phyloP scores from a whole-genome alignment of 2,888 invertebrate genomes.

The Nymphalis urticae region DNA sequence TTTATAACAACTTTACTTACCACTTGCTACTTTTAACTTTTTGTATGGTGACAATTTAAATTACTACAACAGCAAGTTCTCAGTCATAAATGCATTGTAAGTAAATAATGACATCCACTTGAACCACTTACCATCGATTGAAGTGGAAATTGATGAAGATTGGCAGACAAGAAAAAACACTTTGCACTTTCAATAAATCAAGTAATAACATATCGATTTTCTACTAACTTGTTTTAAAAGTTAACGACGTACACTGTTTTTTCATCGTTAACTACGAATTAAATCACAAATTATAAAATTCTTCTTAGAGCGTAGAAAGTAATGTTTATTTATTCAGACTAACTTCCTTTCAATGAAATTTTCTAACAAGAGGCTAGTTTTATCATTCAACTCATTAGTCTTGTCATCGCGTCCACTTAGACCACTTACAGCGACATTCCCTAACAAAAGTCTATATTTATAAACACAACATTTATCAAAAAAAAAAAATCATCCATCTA shows the following conservation, averaged over 20 bases:
- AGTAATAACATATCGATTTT: background rate
- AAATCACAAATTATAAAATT: background rate
- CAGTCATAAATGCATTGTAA: constrained; percentile 39
- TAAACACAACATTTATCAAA: constrained; percentile 28
- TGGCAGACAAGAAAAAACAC: constrained; percentile 38
- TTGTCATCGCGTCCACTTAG: constrained; percentile 37
- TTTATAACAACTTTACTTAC: background rate
- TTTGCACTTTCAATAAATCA: constrained; percentile 20
- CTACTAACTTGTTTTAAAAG: no score
- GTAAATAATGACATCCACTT: constrained; percentile 42
- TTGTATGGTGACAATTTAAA: constrained; percentile 24
- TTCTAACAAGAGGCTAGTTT: constrained; percentile 30
- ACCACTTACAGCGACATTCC: constrained; percentile 33
- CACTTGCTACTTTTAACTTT: constrained; percentile 7
- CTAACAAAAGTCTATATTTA: constrained; percentile 28
- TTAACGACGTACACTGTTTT: no score
- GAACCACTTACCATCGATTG: constrained; percentile 39
- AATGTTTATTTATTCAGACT: constrained; percentile 23
- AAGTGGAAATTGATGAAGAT: constrained; percentile 35
- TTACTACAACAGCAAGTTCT: constrained; percentile 21
- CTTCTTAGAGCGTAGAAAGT: background rate
- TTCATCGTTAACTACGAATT: background rate
- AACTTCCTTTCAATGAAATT: constrained; percentile 31
- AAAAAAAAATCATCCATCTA: constrained; percentile 19
- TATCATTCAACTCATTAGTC: constrained; percentile 39